Conservation (phyloP, 2,888 invertebrate genomes). For the Parnassius glacialis region DNA sequence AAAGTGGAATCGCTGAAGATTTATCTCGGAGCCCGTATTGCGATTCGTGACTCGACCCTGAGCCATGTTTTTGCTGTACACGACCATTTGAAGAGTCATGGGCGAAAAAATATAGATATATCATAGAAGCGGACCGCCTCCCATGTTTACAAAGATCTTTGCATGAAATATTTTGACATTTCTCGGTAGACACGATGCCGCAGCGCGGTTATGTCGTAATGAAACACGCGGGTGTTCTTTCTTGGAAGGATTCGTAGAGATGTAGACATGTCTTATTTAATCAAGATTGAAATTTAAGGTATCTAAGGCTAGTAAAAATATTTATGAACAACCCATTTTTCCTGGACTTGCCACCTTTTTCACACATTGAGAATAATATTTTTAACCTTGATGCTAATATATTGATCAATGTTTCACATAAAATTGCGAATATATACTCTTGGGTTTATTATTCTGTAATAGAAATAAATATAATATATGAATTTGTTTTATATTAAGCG, state of each 20-base stretch:
- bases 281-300: not conserved
- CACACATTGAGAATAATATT: too few species aligned
- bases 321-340: not conserved
- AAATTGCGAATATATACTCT: not conserved
- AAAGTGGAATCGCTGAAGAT: conserved; percentile 75
- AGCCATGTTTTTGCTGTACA: conserved; percentile 59
- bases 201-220: conserved; percentile 38
- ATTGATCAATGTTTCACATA: not conserved
- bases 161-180: conserved; percentile 76
- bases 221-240: conserved; percentile 50
- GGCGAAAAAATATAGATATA: conserved; percentile 65
- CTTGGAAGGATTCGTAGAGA: conserved; percentile 50
- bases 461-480: not conserved
- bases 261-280: conserved; percentile 22
- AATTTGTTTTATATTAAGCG: too few species aligned
- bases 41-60: conserved; percentile 60
- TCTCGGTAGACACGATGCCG: conserved; percentile 57
- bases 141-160: conserved; percentile 54
- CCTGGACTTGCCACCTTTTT: too few species aligned
- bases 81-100: conserved; percentile 41
- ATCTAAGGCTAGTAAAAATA: not conserved
- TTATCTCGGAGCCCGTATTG: conserved; percentile 70
- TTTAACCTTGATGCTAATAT: too few species aligned
- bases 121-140: conserved; percentile 58
- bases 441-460: not conserved